A percentile compares a stretch with the other conserved stretches of the same genome.
Evolutionary conservation across 1,140 invertebrate species (phyloP).

Genomic region (Zophobas morio): DNA sequence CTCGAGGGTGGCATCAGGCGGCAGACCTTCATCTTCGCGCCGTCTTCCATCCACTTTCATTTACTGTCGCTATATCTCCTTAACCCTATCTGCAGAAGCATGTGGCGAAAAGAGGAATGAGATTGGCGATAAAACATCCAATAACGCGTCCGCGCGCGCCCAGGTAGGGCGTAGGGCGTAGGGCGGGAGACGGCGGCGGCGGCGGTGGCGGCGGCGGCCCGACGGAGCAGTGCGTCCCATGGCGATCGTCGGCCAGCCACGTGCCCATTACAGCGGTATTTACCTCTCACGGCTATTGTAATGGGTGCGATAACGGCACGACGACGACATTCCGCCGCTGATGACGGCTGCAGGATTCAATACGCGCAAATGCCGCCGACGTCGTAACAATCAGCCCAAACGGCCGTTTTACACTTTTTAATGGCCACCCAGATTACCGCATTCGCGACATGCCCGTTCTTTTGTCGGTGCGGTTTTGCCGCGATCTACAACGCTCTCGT

Average conservation of each 20-base stretch:
- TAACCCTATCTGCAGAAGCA: conserved; percentile 51
- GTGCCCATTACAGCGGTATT: conserved; percentile 58
- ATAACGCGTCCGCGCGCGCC: conserved; percentile 46
- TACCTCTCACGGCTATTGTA: conserved; percentile 59
- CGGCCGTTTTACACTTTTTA: conserved; percentile 56
- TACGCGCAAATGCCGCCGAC: conserved; percentile 42
- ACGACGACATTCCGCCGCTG: conserved; percentile 36
- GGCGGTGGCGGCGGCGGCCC: conserved; percentile 31
- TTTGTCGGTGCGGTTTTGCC: background rate
- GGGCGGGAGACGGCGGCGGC: conserved; percentile 36
- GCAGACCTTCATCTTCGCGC: conserved; percentile 53
- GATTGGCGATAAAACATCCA: conserved; percentile 57
- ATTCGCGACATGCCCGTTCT: conserved; percentile 9
- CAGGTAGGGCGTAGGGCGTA: conserved; percentile 44
- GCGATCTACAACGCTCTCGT: background rate
- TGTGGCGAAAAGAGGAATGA: conserved; percentile 55
- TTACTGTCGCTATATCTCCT: conserved; percentile 57
- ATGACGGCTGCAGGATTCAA: conserved; percentile 34
- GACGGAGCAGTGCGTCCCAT: conserved; percentile 53
- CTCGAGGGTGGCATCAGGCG: conserved; percentile 61
- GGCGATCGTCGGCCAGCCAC: conserved; percentile 58
- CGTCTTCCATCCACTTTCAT: conserved; percentile 60
- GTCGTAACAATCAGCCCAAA: conserved; percentile 55
- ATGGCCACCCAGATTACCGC: conserved; percentile 56
- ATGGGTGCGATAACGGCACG: conserved; percentile 57